These are phyloP conservation scores for Stenchaetothrips biformis DNA, from an alignment of 2,888 invertebrate species.

Conservation along the genomic window DNA sequence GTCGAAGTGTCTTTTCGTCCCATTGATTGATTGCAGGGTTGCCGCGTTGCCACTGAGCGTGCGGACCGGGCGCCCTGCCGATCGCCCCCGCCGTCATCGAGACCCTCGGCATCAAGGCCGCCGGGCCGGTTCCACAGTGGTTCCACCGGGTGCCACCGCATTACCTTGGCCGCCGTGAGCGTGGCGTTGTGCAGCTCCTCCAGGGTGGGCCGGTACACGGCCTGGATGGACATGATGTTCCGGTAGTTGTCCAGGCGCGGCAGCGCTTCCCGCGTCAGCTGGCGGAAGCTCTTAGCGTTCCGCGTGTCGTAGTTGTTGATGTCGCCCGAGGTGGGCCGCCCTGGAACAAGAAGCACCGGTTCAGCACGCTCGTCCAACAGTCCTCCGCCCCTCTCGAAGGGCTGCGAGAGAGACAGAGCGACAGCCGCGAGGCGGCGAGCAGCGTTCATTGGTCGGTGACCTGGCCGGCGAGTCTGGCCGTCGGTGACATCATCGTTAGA, in stretches of 20 bases:
- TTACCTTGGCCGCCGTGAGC: constrained; percentile 65
- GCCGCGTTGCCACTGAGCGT: no score
- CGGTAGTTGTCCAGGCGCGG: constrained; percentile 85
- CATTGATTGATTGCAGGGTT: no score
- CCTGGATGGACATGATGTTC: constrained; percentile 82
- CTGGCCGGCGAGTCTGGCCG: neutral
- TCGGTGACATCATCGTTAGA: no score
- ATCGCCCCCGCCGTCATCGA: neutral
- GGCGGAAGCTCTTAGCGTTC: constrained; percentile 75
- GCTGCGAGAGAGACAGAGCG: neutral
- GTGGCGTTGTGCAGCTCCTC: constrained; percentile 86
- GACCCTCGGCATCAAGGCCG: neutral
- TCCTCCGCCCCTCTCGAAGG: neutral
- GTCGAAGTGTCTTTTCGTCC: no score
- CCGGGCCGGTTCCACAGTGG: no score
- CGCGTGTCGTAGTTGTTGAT: constrained; percentile 59
- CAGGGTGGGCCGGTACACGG: constrained; percentile 77
- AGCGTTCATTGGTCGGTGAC: neutral
- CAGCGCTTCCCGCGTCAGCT: constrained; percentile 80
- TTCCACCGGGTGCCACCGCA: neutral
- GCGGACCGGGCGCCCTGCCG: no score
- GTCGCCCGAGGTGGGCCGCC: constrained; percentile 41
- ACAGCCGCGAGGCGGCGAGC: neutral
- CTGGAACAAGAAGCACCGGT: neutral
- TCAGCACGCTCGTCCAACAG: neutral